Base-by-base conservation (phyloP, 1,140 invertebrate genomes). In the Anthonomus grandis region DNA sequence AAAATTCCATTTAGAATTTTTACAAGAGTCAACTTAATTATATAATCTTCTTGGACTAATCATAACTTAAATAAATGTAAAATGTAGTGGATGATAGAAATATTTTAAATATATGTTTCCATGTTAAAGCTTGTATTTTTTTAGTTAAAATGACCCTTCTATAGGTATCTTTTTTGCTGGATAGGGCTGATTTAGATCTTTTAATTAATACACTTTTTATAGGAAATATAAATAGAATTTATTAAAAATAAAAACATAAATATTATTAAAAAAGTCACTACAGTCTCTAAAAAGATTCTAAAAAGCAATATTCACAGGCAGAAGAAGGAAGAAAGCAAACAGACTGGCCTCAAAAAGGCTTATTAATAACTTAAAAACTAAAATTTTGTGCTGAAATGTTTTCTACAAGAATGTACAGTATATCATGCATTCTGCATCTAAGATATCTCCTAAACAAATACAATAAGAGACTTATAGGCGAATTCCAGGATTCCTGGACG, bases 401-500 rank as follows among this genome's bases (percentile, higher is more conserved):
- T 12, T 1, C 31, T 10, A 12, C 31, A 34, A 34, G 10, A 34
- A 34, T 10, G 31, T 34, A 34, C 31, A 34, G 15, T 12, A 13
- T 12, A 34, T 10, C 10, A 12, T 34, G 31, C 10, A 34, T 34
- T 12, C 31, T 34, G 15, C n/a, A n/a, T n/a, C 13, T 34, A 34
- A 34, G 31, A 12, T 12, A 34, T 34, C 31, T 34, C 10, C 13
- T 12, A 41, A 41, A 41, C n/a, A 41, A n/a, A 41, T n/a, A 18
- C 25, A 17, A 36, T 9, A 17, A 0, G 15, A 8, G 48, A 24
- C 58, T 87, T 84, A 92, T 62, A 93, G 81, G 73, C 89, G 87
- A 56, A 90, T 84, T 64, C 85, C 85, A 22, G 88, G 88, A 74
- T 93, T 93, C 67, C 89, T 83, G 10, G 87, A 90, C 62, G 88